Conservation (phyloP, 2,113 vertebrate genomes). For the Puma concolor region DNA sequence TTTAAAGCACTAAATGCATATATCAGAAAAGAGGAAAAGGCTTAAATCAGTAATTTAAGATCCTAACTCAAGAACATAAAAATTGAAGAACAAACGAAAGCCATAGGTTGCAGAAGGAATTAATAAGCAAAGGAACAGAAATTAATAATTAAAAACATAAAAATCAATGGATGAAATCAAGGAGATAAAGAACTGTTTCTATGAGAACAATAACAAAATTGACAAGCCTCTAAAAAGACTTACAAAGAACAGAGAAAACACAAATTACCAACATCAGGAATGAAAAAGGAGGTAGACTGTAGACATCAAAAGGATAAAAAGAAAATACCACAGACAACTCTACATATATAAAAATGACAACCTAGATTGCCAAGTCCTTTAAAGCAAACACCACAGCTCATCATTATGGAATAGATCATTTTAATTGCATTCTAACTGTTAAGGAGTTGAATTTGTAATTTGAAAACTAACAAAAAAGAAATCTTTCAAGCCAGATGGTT, state of each 20-base stretch:
- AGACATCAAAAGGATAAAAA: neutral
- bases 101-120: neutral
- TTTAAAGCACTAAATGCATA: neutral
- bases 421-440: neutral
- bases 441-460: conserved; percentile 10
- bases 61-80: neutral
- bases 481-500: conserved; percentile 9
- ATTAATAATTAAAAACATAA: neutral
- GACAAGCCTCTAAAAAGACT: neutral
- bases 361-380: neutral
- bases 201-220: neutral
- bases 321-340: neutral
- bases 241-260: neutral
- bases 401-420: neutral
- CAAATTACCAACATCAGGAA: neutral
- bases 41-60: neutral
- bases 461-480: neutral
- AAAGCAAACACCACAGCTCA: neutral
- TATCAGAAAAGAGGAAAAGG: neutral
- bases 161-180: neutral
- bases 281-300: neutral
- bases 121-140: neutral
- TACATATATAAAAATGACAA: neutral
- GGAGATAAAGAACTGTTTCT: neutral
- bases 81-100: neutral